Evolutionary conservation across 2,888 invertebrate genomes (phyloP), one percentile per base, ranked within the genome.

Genomic region (Chalcosyrphus nemorum): DNA sequence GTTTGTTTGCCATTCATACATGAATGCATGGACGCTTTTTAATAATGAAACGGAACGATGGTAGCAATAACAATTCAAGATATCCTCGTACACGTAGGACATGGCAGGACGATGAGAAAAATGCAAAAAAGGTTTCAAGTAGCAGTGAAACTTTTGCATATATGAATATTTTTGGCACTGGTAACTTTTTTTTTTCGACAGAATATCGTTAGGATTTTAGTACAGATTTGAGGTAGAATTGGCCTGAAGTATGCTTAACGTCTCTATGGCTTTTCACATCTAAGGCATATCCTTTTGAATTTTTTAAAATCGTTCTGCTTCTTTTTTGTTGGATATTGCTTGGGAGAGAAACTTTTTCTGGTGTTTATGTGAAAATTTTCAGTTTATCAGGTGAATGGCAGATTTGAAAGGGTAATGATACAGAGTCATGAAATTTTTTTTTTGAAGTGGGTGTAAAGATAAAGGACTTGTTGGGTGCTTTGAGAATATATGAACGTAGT

Each of bases 11-110:
- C 74, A 86, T 86, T 86, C 86, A 87, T 87, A 86, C 86, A 87
- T 87, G 87, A 87, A 86, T 74, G 87, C 87, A 86, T 86, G 87
- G 87, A 87, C 87, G 87, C 87, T 87, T 87, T 87, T 87, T 86
- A 86, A 87, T 87, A 87, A 87, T 87, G 86, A 87, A 86, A 86
- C 77, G 63, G 68, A 72, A 70, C 84, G 76, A 81, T 77, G 63
- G 52, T 63, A 76, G 56, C 82, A 84, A 84, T 84, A 84, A 84
- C 84, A 80, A 70, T 80, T 80, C 80, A 84, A 84, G 84, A 84
- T 84, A 84, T 80, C 84, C 80, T 80, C 78, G 74, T 65, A 70
- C 84, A 70, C 70, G 72, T 68, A 77, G 76, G 71, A 65, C 66
- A 74, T 72, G 72, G 70, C 81, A 86, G 65, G 56, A 61, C 81